Evolutionary conservation across 64 coral and sea anemone genomes (phyloP).

Genomic region (Montipora capricornis): DNA sequence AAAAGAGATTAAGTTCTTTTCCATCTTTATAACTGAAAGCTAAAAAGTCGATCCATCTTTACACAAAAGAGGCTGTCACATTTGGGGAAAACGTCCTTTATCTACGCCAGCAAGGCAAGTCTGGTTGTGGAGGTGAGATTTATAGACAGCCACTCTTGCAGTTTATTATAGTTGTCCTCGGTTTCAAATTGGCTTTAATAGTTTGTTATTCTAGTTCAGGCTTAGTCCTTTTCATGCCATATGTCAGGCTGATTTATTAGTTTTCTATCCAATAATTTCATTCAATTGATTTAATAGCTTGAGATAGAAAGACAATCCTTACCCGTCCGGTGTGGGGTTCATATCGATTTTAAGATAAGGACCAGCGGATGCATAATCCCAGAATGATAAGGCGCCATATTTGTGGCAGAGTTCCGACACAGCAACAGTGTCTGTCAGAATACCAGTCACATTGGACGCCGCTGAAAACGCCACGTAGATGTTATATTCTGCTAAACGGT

Average conservation of each 20-base stretch:
- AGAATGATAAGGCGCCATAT: constrained; percentile 83
- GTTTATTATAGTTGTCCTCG: too few relatives aligned
- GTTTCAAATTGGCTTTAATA: too few relatives aligned
- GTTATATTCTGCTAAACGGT: constrained; percentile 54
- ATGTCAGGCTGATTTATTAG: too few relatives aligned
- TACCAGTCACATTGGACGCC: constrained; percentile 84
- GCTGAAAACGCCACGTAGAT: constrained; percentile 80
- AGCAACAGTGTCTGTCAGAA: constrained; percentile 85
- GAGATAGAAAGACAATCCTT: not conserved
- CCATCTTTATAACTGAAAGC: not conserved
- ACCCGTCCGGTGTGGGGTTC: constrained; percentile 82
- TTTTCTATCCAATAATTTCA: too few relatives aligned
- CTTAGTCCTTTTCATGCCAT: too few relatives aligned
- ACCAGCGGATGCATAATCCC: constrained; percentile 89
- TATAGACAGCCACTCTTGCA: too few relatives aligned
- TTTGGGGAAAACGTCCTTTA: too few relatives aligned
- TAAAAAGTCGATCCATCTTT: not conserved
- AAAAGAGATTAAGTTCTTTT: not conserved
- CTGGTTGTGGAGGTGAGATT: too few relatives aligned
- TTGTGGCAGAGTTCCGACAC: constrained; percentile 86
- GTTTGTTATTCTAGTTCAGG: too few relatives aligned
- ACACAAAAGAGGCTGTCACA: too few relatives aligned
- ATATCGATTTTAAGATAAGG: constrained; percentile 87
- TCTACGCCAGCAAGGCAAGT: too few relatives aligned
- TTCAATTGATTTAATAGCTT: too few relatives aligned